phyloP scores from a whole-genome alignment of 2,797 vertebrate genomes.

The Eulemur rubriventer region DNA sequence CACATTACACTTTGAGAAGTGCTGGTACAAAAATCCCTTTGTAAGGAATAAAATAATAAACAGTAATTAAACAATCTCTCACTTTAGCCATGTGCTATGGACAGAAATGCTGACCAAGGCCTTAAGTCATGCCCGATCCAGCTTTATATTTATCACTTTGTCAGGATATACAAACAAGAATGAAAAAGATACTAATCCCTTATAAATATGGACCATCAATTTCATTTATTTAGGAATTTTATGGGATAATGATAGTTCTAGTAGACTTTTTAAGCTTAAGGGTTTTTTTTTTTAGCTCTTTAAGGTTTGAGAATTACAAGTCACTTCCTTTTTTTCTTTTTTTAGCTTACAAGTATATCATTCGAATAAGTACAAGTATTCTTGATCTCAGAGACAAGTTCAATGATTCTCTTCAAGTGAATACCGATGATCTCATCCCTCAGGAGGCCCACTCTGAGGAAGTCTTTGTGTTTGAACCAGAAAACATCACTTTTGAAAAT shows the following conservation, averaged over 20 bases:
- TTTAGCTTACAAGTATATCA: slow-evolving; percentile 75
- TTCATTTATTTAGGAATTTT: neutral
- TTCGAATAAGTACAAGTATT: slow-evolving; percentile 71
- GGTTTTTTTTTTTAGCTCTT: neutral
- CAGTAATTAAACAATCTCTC: neutral
- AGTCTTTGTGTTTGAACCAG: slow-evolving; percentile 74
- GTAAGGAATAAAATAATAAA: slow-evolving; percentile 11
- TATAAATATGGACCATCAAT: neutral
- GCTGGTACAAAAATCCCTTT: neutral
- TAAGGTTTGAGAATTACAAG: neutral
- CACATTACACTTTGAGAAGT: neutral
- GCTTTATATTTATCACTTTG: neutral
- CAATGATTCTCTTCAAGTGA: slow-evolving; percentile 60
- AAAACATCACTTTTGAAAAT: slow-evolving; percentile 62
- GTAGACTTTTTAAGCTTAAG: neutral
- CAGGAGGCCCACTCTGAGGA: slow-evolving; percentile 73
- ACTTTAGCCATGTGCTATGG: neutral
- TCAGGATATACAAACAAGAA: neutral
- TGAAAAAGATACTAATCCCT: neutral
- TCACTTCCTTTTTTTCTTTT: neutral
- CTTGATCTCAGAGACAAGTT: slow-evolving; percentile 78
- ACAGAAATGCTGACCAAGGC: neutral
- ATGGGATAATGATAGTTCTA: neutral
- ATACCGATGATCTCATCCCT: slow-evolving; percentile 70
- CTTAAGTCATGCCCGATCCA: neutral